These are phyloP conservation scores for Antheraea mylitta DNA, from an alignment of 1,140 invertebrate genomes.

Conservation along the genomic window DNA sequence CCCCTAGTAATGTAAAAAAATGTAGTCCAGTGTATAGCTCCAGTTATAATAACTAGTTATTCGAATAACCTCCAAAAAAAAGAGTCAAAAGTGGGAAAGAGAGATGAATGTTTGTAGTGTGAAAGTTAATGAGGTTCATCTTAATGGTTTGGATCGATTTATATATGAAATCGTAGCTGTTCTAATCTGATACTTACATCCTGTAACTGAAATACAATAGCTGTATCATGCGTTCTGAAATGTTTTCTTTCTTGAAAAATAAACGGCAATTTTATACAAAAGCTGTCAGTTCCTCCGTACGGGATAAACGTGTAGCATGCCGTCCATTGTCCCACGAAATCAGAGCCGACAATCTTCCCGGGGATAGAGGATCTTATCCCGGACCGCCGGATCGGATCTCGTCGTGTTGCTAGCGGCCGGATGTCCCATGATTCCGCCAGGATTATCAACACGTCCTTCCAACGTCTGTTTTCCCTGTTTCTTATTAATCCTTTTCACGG, in stretches of 20 bases:
- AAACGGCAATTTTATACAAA: constrained; percentile 39
- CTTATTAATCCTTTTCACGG: constrained; percentile 34
- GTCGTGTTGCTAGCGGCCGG: constrained; percentile 46
- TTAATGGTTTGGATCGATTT: background rate
- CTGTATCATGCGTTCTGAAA: background rate
- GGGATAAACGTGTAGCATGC: constrained; percentile 42
- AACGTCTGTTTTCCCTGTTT: constrained; percentile 38
- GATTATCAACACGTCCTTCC: constrained; percentile 52
- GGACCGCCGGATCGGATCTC: constrained; percentile 40
- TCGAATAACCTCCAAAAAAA: no score
- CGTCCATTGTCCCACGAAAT: constrained; percentile 57
- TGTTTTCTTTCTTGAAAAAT: constrained; percentile 9
- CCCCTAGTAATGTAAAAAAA: no score
- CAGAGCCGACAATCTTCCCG: constrained; percentile 53
- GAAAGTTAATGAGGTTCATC: no score
- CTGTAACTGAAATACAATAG: background rate
- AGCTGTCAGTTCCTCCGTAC: constrained; percentile 46
- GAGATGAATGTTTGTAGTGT: no score
- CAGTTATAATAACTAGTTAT: no score
- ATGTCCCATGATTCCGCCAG: constrained; percentile 51
- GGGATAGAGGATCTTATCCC: constrained; percentile 45
- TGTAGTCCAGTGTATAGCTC: no score
- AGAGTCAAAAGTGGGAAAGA: no score
- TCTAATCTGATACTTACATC: background rate
- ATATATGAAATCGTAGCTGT: background rate